Conservation (phyloP, 2,113 vertebrate genomes). For the Anoura caudifer region DNA sequence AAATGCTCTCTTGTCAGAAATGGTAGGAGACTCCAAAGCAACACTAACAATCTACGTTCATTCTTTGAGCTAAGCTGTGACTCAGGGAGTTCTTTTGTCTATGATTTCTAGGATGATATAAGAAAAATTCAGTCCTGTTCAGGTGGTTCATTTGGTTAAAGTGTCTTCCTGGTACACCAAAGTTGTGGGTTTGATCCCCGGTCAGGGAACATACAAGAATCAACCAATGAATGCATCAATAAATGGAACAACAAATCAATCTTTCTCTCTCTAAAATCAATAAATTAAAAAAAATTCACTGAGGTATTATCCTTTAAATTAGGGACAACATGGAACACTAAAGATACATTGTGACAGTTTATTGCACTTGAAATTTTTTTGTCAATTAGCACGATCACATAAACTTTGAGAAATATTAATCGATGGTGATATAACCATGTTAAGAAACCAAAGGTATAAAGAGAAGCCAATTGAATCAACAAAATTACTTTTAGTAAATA, state of each 20-base stretch:
- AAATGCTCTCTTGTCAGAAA: slow-evolving; percentile 10
- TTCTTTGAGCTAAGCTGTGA: not conserved
- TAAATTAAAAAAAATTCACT: not conserved
- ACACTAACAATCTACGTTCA: not conserved
- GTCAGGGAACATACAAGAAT: no score
- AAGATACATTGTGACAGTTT: not conserved
- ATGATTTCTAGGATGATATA: not conserved
- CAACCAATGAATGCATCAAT: no score
- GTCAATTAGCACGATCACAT: not conserved
- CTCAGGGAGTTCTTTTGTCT: not conserved
- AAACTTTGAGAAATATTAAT: slow-evolving; percentile 31
- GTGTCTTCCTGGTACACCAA: no score
- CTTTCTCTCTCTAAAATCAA: no score
- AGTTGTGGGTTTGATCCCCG: no score
- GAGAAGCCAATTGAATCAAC: not conserved
- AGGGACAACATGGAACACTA: not conserved
- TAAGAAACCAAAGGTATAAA: slow-evolving; percentile 28
- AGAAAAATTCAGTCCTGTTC: not conserved
- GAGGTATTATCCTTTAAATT: not conserved
- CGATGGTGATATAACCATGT: not conserved
- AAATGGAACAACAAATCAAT: no score
- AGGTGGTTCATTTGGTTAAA: no score
- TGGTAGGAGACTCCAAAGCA: not conserved
- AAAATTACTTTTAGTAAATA: slow-evolving; percentile 22
- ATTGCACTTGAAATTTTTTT: slow-evolving; percentile 11